Evolutionary conservation across 2,888 invertebrate species (phyloP).

Genomic region (Cryptus armator): DNA sequence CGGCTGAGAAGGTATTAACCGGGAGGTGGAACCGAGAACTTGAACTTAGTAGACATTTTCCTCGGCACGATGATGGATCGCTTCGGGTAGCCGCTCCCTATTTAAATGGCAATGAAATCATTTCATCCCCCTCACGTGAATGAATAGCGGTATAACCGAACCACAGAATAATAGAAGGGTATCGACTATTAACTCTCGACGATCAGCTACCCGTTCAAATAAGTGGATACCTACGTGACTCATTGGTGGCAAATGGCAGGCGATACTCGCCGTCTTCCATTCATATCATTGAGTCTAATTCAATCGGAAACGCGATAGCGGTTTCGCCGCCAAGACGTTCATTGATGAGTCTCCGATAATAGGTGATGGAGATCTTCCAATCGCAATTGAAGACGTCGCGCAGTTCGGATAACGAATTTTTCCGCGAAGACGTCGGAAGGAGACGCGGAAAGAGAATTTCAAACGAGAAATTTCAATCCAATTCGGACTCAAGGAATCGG

Average conservation of each 20-base stretch:
- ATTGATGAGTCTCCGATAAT: no score
- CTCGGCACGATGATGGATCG: constrained; percentile 46
- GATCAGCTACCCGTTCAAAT: constrained; percentile 38
- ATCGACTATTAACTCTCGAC: constrained; percentile 62
- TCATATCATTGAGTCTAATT: constrained; percentile 39
- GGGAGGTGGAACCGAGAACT: background rate
- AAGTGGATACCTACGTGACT: constrained; percentile 68
- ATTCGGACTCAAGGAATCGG: no score
- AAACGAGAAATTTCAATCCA: no score
- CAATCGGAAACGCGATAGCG: background rate
- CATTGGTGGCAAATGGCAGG: constrained; percentile 58
- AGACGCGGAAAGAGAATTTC: no score
- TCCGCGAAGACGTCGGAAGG: no score
- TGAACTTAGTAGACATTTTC: constrained; percentile 34
- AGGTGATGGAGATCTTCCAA: no score
- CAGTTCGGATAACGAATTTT: no score
- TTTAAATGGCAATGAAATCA: constrained; percentile 61
- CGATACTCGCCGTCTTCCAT: constrained; percentile 6
- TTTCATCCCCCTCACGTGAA: constrained; percentile 48
- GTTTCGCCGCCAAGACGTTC: no score
- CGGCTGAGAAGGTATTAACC: background rate
- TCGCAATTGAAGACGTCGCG: no score
- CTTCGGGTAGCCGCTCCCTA: constrained; percentile 4
- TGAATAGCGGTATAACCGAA: constrained; percentile 5
- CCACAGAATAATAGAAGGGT: constrained; percentile 50